Evolutionary conservation across 2,888 invertebrate species (phyloP), one percentile per base, ranked within the genome.

Genomic region (Lasioglossum malachurum): DNA sequence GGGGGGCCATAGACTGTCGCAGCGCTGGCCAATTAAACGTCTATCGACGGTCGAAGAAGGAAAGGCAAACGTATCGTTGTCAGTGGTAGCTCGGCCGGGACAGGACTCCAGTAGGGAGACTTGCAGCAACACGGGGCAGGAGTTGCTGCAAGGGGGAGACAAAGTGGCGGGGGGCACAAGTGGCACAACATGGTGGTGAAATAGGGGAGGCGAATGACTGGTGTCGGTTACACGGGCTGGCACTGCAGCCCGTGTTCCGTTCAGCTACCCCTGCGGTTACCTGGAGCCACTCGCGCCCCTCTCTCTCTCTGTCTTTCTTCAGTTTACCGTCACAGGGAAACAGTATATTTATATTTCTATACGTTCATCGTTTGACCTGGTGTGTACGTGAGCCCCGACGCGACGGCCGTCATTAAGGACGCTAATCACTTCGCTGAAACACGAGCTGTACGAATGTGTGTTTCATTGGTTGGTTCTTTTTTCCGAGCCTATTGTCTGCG

Each of bases 181-280:
- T 93, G 91, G 92, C 92, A 93, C 91, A 91, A 93, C 93, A 94
- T 93, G 92, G 93, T 92, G 92, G 92, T 92, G 92, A 92, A 93
- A 91, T 84, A 88, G 89, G 92, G 93, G 92, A 92, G 90, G 92
- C 93, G 93, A 94, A 93, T 93, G 94, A 93, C 94, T 93, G 94
- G 94, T 94, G 94, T 94, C 94, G 92, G 94, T 94, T 94, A 94
- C 94, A 94, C 93, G 88, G 93, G 92, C 94, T 94, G 94, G 94
- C 93, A 94, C 93, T 93, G 91, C 91, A 90, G 88, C 88, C 88
- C 90, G 83, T 87, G 78, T 77, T 89, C 87, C 88, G 89, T 89
- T 87, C 84, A 91, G 87, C 90, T 89, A 93, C 93, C 93, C 93
- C 89, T 92, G 92, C 87, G 92, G 90, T 93, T 92, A 89, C 91